A percentile compares a stretch with the other conserved stretches of the same genome.
These are phyloP conservation scores for Dryadula phaetusa DNA, from an alignment of 2,888 invertebrate genomes.

Conservation along the genomic window DNA sequence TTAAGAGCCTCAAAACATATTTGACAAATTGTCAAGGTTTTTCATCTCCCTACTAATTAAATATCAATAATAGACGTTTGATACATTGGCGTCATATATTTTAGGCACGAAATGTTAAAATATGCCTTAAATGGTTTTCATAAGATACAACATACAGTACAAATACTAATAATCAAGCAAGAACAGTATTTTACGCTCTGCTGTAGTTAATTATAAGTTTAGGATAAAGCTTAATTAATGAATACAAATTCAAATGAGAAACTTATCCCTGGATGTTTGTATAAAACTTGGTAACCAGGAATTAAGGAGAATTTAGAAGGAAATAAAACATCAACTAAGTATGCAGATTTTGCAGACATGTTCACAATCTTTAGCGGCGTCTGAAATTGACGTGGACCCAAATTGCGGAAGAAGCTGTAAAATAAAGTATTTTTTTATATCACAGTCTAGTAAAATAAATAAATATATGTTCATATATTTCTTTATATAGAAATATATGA, in stretches of 20 bases:
- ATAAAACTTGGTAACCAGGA: slow-evolving; percentile 20
- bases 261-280: slow-evolving; percentile 15
- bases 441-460: too few relatives aligned
- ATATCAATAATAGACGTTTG: too few relatives aligned
- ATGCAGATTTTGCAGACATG: slow-evolving; percentile 22
- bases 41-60: too few relatives aligned
- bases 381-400: slow-evolving; percentile 37
- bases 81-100: too few relatives aligned
- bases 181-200: neutral
- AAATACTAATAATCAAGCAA: neutral
- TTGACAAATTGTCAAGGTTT: too few relatives aligned
- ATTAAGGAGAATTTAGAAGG: neutral
- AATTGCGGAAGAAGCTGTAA: slow-evolving; percentile 46
- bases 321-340: slow-evolving; percentile 29
- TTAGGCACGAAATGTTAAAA: too few relatives aligned
- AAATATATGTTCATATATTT: neutral
- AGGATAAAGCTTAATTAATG: slow-evolving; percentile 14
- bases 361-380: slow-evolving; percentile 31
- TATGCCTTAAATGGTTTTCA: neutral
- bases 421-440: too few relatives aligned
- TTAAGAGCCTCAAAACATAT: too few relatives aligned
- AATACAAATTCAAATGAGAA: slow-evolving; percentile 14
- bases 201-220: slow-evolving; percentile 12
- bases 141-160: neutral
- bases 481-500: neutral